Conservation (phyloP, 2,797 vertebrate genomes). For the Gobio occitaniae region DNA sequence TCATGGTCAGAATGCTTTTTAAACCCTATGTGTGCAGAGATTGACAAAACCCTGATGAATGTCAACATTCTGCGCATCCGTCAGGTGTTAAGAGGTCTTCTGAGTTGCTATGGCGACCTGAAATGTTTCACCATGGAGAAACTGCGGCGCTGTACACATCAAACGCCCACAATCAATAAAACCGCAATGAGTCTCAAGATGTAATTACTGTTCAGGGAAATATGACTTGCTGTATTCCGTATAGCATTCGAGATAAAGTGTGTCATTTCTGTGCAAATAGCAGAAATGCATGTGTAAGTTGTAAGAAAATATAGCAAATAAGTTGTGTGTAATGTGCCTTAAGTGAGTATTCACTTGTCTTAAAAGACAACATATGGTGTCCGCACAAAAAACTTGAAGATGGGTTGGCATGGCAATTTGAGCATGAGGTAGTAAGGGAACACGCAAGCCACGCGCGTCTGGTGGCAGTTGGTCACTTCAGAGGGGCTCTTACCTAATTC, state of each 20-base stretch:
- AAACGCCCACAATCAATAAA: constrained; percentile 37
- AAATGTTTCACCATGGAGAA: constrained; percentile 56
- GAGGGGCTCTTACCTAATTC: constrained; percentile 60
- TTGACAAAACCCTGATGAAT: constrained; percentile 29
- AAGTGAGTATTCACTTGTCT: not conserved
- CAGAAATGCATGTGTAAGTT: not conserved
- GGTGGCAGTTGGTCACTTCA: constrained; percentile 50
- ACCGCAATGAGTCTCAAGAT: constrained; percentile 15
- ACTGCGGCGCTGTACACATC: constrained; percentile 44
- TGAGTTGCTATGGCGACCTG: constrained; percentile 66
- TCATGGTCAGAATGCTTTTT: not conserved
- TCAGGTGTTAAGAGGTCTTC: constrained; percentile 51
- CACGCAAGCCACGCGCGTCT: not conserved
- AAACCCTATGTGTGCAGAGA: not conserved
- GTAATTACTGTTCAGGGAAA: constrained; percentile 31
- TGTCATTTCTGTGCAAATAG: constrained; percentile 3
- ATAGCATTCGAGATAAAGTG: not conserved
- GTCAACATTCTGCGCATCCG: constrained; percentile 37
- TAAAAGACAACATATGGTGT: constrained; percentile 49
- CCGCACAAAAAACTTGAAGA: not conserved
- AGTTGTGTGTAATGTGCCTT: not conserved
- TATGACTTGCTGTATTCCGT: not conserved
- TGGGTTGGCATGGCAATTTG: constrained; percentile 10
- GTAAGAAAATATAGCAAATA: not conserved
- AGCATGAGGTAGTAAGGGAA: not conserved